A percentile compares a stretch with the other conserved stretches of the same genome.
phyloP scores from a whole-genome alignment of 2,113 vertebrate species.

The Nycticorax nycticorax region DNA sequence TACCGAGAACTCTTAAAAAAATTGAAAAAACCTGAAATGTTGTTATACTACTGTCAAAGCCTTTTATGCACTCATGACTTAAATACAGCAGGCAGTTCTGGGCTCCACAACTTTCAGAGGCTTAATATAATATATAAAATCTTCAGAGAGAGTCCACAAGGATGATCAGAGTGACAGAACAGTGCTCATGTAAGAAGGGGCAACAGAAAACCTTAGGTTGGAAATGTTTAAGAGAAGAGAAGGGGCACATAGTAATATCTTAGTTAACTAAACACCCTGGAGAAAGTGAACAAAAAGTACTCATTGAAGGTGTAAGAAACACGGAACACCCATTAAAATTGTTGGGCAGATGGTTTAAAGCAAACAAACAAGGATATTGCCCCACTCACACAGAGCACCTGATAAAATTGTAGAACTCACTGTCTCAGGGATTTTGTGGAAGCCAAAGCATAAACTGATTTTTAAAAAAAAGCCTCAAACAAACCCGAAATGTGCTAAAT shows the following conservation, averaged over 20 bases:
- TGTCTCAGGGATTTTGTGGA: not conserved
- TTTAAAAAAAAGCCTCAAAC: not conserved
- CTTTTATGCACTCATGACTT: not conserved
- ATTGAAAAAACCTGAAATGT: not conserved
- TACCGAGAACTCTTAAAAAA: not conserved
- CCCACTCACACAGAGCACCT: not conserved
- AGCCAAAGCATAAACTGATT: not conserved
- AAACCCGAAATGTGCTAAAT: not conserved
- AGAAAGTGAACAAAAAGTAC: not conserved
- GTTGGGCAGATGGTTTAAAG: not conserved
- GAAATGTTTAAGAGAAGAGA: not conserved
- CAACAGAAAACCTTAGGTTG: not conserved
- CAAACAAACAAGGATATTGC: not conserved
- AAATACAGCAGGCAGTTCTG: not conserved
- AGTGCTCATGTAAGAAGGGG: not conserved
- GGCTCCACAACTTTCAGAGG: not conserved
- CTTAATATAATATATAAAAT: not conserved
- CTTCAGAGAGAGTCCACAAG: not conserved
- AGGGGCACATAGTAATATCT: not conserved
- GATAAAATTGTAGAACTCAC: not conserved
- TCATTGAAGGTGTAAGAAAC: not conserved
- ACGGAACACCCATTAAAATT: not conserved
- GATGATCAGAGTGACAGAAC: not conserved
- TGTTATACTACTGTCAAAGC: not conserved
- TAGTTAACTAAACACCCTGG: not conserved